Evolutionary conservation across 2,113 vertebrate species (phyloP), one percentile per base, ranked within the genome.

Genomic region (Coregonus clupeaformis): DNA sequence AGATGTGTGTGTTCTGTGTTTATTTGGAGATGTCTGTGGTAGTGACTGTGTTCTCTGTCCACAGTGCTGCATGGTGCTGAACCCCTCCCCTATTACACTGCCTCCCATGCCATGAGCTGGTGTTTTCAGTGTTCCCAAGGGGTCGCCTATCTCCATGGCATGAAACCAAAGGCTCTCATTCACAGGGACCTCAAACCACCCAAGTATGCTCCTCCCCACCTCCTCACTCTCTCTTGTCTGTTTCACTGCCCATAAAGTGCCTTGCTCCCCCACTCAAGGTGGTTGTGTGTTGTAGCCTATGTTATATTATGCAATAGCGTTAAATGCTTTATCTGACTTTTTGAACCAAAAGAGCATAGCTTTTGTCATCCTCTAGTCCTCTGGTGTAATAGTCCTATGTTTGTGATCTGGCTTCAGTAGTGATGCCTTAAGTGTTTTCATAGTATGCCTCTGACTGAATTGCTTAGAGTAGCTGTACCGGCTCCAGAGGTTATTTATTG

Each of bases 131-230:
- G 98, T 86, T 96, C 98, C 85, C 96, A 98, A 85, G 98, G 98
- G 82, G 98, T 99, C 85, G 94, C 97, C 2, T 99, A 99, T 89
- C 96, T 99, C 87, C 98, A 99, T 87, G 96, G 97, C 91, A 99
- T 99, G 98, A 98, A 99, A 90, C 98, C 97, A 92, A 99, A 99
- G 93, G 98, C 98, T 88, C 94, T 99, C 79, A 99, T 99, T 94
- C 98, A 99, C 95, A 95, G 98, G 93, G 98, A 99, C 91, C 95
- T 99, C 90, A 99, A 99, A 91, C 98, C 98, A 87, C 98, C 98
- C 59, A 99, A 99, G 98, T 99, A 97, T 69, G 96, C 78, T 77
- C 68, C 74, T 80, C 71, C 79, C 86, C 86, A 75, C 77, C 68
- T 79, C 66, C 11, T 72, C 78, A 74, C 75, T 83, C 14, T 49